A percentile compares a stretch with the other conserved stretches of the same genome.
phyloP scores from a whole-genome alignment of 2,113 vertebrate genomes.

The Colaptes auratus region DNA sequence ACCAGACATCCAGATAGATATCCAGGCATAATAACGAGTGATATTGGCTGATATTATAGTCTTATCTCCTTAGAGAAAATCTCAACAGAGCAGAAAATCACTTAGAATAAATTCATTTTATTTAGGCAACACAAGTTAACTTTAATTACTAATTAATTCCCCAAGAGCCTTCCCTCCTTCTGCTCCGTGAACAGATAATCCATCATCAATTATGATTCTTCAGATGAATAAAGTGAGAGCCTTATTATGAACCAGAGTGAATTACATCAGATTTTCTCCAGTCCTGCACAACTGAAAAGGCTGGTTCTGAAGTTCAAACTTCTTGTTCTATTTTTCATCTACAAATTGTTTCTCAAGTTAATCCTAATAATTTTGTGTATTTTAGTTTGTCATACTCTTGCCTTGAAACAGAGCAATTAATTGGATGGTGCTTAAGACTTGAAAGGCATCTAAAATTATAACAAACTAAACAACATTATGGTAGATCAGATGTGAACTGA shows the following conservation, averaged over 20 bases:
- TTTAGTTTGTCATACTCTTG: background rate
- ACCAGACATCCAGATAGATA: background rate
- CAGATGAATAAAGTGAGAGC: background rate
- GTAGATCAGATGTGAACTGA: background rate
- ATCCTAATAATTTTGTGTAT: background rate
- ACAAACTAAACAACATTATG: background rate
- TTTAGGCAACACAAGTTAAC: constrained; percentile 2
- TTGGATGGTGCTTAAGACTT: background rate
- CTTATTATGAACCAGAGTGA: background rate
- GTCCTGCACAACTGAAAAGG: background rate
- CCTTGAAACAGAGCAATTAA: background rate
- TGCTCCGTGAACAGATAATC: background rate
- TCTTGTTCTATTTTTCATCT: background rate
- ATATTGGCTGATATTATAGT: background rate
- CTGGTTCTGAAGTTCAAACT: background rate
- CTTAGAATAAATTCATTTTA: background rate
- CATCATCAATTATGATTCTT: background rate
- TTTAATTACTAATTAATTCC: constrained; percentile 24
- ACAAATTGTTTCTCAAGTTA: background rate
- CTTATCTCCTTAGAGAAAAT: background rate
- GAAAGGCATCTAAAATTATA: background rate
- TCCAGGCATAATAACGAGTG: background rate
- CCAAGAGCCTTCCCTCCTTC: background rate
- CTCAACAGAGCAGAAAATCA: constrained; percentile 34
- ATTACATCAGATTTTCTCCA: background rate